phyloP scores from a whole-genome alignment of 2,888 invertebrate species.

The Limnephilus rhombicus region DNA sequence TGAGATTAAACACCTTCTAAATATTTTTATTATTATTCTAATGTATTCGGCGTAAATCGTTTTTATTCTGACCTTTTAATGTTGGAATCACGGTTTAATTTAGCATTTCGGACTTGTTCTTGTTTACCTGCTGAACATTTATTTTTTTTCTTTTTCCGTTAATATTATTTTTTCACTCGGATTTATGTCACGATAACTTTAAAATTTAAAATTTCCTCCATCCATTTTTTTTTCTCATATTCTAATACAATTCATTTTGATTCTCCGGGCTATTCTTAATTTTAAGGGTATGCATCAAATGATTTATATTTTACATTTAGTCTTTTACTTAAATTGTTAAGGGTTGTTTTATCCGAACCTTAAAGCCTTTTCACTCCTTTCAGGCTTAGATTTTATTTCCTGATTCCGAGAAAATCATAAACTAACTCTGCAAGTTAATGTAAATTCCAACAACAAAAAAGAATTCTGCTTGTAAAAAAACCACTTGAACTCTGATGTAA shows the following conservation, averaged over 20 bases:
- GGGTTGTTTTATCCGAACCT: neutral
- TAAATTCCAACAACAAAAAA: neutral
- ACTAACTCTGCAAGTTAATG: neutral
- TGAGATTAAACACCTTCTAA: too few relatives aligned
- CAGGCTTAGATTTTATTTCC: neutral
- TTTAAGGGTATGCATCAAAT: neutral
- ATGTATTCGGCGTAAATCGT: too few relatives aligned
- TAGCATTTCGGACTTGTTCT: too few relatives aligned
- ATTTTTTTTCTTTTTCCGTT: neutral
- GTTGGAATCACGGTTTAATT: too few relatives aligned
- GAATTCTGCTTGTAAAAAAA: neutral
- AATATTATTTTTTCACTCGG: neutral
- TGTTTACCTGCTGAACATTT: neutral
- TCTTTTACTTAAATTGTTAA: neutral
- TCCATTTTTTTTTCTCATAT: neutral
- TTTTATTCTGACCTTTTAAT: too few relatives aligned
- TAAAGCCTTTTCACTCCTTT: neutral
- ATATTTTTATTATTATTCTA: too few relatives aligned
- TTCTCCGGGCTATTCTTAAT: neutral
- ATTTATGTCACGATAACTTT: neutral
- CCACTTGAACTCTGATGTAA: neutral
- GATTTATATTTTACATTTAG: neutral
- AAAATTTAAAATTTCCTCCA: slow-evolving; percentile 23
- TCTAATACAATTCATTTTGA: neutral
- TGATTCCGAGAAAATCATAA: neutral